phyloP scores from a whole-genome alignment of 2,113 vertebrate species.

The Salvelinus sp. region DNA sequence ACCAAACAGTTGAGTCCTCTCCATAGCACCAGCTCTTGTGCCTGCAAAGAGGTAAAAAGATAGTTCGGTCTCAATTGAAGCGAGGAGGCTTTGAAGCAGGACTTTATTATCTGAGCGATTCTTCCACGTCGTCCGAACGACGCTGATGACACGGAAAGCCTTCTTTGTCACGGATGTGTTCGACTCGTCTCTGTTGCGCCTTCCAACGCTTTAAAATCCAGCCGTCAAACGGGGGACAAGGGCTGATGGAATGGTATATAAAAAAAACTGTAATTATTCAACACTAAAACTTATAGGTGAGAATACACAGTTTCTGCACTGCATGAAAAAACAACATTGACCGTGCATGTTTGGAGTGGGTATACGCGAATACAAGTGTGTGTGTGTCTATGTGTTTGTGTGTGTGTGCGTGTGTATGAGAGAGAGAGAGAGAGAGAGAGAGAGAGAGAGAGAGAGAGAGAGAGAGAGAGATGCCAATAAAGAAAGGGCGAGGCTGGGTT shows the following conservation, averaged over 20 bases:
- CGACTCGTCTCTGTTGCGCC: slow-evolving; percentile 89
- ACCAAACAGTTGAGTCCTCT: slow-evolving; percentile 81
- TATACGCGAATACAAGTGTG: background rate
- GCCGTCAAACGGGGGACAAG: slow-evolving; percentile 80
- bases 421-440: too few species aligned
- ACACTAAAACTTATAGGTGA: background rate
- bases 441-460: too few species aligned
- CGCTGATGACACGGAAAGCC: slow-evolving; percentile 96
- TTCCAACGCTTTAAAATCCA: slow-evolving; percentile 75
- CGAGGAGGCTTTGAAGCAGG: slow-evolving; percentile 94
- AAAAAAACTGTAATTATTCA: slow-evolving; percentile 43
- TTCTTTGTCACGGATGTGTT: slow-evolving; percentile 95
- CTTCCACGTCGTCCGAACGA: slow-evolving; percentile 94
- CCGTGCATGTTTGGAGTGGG: too few species aligned
- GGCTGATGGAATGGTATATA: slow-evolving; percentile 48
- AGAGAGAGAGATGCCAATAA: too few species aligned
- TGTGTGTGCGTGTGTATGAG: too few species aligned
- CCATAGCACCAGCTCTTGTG: slow-evolving; percentile 87
- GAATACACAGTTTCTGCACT: too few species aligned
- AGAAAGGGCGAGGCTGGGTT: too few species aligned
- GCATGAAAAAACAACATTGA: too few species aligned
- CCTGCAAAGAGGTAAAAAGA: slow-evolving; percentile 83
- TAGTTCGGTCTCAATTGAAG: slow-evolving; percentile 94
- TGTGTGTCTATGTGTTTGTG: too few species aligned
- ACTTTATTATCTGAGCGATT: slow-evolving; percentile 96